Conservation (phyloP, 1,140 invertebrate species). For the Platorchestia sp. region DNA sequence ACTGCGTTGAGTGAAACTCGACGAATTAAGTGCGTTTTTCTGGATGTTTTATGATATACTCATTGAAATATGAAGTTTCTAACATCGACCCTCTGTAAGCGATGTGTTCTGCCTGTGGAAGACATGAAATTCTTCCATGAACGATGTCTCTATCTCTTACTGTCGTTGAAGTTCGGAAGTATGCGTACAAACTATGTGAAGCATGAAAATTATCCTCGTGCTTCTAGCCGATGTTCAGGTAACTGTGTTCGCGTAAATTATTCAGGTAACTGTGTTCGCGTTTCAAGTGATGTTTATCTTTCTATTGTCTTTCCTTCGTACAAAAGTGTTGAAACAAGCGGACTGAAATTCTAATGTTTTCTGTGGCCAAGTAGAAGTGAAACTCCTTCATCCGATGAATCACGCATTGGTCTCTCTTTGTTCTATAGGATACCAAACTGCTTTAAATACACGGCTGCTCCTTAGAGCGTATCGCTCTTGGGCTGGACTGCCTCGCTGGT, state of each 20-base stretch:
- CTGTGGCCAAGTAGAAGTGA: not conserved
- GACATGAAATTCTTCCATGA: not conserved
- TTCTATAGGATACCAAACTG: conserved; percentile 41
- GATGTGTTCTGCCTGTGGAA: not conserved
- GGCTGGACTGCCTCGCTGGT: conserved; percentile 50
- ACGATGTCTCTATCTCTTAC: not conserved
- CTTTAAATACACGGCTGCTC: conserved; percentile 28
- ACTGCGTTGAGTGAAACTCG: not conserved
- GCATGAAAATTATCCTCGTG: not conserved
- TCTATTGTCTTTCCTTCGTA: not conserved
- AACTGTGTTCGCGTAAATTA: not conserved
- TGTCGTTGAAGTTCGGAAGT: not conserved
- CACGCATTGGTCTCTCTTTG: not conserved
- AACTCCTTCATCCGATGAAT: not conserved
- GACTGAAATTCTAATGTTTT: not conserved
- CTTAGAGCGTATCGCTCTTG: conserved; percentile 38
- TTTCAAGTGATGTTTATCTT: not conserved
- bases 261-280: not conserved
- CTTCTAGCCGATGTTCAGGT: not conserved
- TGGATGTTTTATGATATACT: not conserved
- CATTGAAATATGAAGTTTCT: not conserved
- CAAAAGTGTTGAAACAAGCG: not conserved
- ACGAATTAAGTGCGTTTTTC: not conserved
- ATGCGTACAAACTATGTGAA: not conserved
- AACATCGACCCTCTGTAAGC: not conserved